Conservation (phyloP, 1,140 invertebrate species). For the Drosophila varians region DNA sequence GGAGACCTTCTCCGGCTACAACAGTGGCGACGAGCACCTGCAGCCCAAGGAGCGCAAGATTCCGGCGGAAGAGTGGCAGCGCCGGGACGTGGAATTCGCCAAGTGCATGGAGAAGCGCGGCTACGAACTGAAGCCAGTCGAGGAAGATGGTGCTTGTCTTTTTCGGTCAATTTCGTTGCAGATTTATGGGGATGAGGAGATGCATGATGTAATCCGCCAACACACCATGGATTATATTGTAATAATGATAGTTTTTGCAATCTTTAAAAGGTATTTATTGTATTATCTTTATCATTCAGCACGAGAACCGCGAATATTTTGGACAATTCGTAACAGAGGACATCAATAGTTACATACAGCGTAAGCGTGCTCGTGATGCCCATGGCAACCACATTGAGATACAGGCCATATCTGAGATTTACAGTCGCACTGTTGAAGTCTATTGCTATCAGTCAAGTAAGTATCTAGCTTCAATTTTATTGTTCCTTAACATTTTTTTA, state of each 20-base stretch:
- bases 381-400: slow-evolving; percentile 98
- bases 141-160: slow-evolving; percentile 96
- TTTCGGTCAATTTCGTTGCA: slow-evolving; percentile 97
- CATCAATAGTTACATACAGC: slow-evolving; percentile 92
- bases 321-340: slow-evolving; percentile 97
- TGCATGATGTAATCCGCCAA: slow-evolving; percentile 93
- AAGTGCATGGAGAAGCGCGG: slow-evolving; percentile 89
- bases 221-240: slow-evolving; percentile 98
- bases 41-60: slow-evolving; percentile 85
- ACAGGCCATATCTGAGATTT: slow-evolving; percentile 96
- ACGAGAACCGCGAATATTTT: slow-evolving; percentile 94
- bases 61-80: slow-evolving; percentile 86
- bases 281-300: slow-evolving; percentile 34
- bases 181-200: slow-evolving; percentile 96
- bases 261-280: too few species aligned
- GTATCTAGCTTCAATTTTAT: too few species aligned
- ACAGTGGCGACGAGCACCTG: slow-evolving; percentile 91
- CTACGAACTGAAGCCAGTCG: slow-evolving; percentile 94
- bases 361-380: slow-evolving; percentile 91
- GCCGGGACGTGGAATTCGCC: slow-evolving; percentile 89
- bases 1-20: slow-evolving; percentile 86
- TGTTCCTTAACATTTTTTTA: too few species aligned
- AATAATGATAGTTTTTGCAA: slow-evolving; percentile 55
- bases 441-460: slow-evolving; percentile 94
- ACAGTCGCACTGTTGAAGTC: slow-evolving; percentile 96